Base-by-base conservation (phyloP, 2,888 invertebrate species). In the Eristalis tenax region DNA sequence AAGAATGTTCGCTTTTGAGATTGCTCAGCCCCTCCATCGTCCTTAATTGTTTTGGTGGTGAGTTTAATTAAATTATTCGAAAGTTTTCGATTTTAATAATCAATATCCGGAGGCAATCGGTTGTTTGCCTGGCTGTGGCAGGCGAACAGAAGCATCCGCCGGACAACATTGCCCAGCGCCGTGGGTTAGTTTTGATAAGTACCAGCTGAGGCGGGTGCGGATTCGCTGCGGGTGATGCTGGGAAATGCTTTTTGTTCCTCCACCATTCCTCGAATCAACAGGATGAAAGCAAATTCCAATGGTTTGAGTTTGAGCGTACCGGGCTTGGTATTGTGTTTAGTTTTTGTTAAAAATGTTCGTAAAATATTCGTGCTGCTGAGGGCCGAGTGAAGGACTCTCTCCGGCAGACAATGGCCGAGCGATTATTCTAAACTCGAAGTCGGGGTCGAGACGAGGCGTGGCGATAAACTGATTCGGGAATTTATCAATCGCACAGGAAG, bases 1-100 rank as follows among this genome's bases (percentile, higher is more conserved):
- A 84, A 69, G 28, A 61, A 43, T 66, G 61, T 74, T 57, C 15
- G 10, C 56, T 56, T 76, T 66, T 22, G 26, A 32, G 64, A 38
- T 22, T 23, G 65, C 43, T 4, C 43, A n/a, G 15, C 18, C 35
- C 23, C n/a, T 2, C 64, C 65, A 4, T 13, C 68, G 70, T 26
- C 22, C 11, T 11, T 59, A 68, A 68, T 40, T 79, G 65, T 38
- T 61, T 56, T 61, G 50, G 50, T 28, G 61, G 66, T 22, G 56
- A 50, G 32, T 76, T 79, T 84, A 80, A 80, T 80, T 74, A 80
- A 80, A 80, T 80, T 80, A 74, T 80, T 74, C 28, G 56, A 56
- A 74, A 74, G 28, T 74, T 74, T 74, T 69, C 56, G 74, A 80
- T 80, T 74, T 68, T 74, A 35, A 74, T 80, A 80, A 80, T 80